A percentile compares a stretch with the other conserved stretches of the same genome.
Evolutionary conservation across 2,888 invertebrate species (phyloP).

Genomic region (Villa cingulata): DNA sequence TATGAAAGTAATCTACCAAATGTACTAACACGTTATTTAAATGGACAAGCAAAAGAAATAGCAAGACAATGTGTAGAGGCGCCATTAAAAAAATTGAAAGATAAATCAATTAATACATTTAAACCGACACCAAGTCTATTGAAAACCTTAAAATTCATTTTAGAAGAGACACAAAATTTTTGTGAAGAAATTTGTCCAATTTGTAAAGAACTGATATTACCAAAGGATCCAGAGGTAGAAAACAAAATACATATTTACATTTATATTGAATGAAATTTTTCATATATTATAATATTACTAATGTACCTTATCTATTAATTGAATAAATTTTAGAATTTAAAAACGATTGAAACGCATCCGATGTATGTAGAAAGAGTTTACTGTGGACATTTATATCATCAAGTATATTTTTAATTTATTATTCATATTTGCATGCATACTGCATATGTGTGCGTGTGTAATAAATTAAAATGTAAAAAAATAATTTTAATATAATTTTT

Average conservation of each 20-base stretch:
- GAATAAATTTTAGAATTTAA: conserved; percentile 34
- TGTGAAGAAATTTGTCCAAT: conserved; percentile 49
- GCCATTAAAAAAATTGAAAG: conserved; percentile 36
- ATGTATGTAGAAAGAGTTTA: conserved; percentile 53
- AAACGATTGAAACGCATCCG: conserved; percentile 44
- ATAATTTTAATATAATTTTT: neutral
- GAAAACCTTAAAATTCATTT: conserved; percentile 45
- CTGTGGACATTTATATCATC: conserved; percentile 59
- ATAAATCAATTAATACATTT: conserved; percentile 38
- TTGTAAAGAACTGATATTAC: conserved; percentile 47
- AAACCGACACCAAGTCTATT: conserved; percentile 47
- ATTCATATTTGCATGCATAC: neutral
- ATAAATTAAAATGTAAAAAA: neutral
- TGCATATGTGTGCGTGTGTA: no score
- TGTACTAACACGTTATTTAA: conserved; percentile 44
- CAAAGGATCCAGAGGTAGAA: conserved; percentile 42
- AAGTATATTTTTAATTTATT: conserved; percentile 11
- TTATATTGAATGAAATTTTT: no score
- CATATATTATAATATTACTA: no score
- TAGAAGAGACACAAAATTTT: conserved; percentile 46
- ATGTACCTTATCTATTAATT: no score
- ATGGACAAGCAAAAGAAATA: conserved; percentile 53
- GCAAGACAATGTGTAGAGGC: conserved; percentile 55
- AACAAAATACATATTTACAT: no score
- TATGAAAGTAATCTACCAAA: conserved; percentile 52